Percentiles rank a stretch among this genome's conserved stretches.
phyloP scores from a whole-genome alignment of 1,140 invertebrate genomes.

The Pectinophora gossypiella region DNA sequence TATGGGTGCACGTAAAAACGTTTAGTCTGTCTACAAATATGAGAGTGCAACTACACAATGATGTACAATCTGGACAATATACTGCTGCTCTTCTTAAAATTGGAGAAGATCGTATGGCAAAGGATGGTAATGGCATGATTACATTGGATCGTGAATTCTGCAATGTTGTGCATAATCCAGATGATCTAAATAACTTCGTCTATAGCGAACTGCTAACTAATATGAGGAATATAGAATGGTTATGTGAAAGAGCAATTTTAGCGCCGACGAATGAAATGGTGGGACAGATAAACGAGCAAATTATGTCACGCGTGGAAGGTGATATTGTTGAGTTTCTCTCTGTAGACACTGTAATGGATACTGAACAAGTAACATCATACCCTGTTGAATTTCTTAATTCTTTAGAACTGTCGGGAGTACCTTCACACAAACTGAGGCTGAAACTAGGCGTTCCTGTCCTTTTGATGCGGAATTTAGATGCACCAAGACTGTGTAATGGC shows the following conservation, averaged over 20 bases:
- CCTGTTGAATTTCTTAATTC: slow-evolving; percentile 32
- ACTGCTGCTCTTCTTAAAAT: slow-evolving; percentile 29
- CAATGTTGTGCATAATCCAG: slow-evolving; percentile 25
- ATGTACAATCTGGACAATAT: slow-evolving; percentile 28
- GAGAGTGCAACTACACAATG: slow-evolving; percentile 31
- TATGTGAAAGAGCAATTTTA: slow-evolving; percentile 35
- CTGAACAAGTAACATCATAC: slow-evolving; percentile 24
- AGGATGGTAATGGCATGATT: slow-evolving; percentile 24
- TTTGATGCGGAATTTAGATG: slow-evolving; percentile 22
- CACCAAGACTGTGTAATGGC: slow-evolving; percentile 22
- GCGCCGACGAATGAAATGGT: slow-evolving; percentile 28
- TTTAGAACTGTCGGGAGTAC: slow-evolving; percentile 24
- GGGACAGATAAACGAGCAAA: slow-evolving; percentile 21
- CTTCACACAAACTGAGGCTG: slow-evolving; percentile 25
- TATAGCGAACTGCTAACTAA: slow-evolving; percentile 23
- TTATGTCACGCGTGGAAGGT: slow-evolving; percentile 25
- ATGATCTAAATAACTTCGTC: slow-evolving; percentile 21
- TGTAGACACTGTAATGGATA: slow-evolving; percentile 31
- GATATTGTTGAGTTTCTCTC: slow-evolving; percentile 26
- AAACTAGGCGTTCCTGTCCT: slow-evolving; percentile 22
- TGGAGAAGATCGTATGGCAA: slow-evolving; percentile 25
- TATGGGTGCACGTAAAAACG: slow-evolving; percentile 41
- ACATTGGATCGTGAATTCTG: slow-evolving; percentile 29
- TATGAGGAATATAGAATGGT: slow-evolving; percentile 24
- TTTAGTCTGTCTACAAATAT: slow-evolving; percentile 28